A percentile compares a stretch with the other conserved stretches of the same genome.
Conservation (phyloP, 2,113 vertebrate species). For the Turnix velox region DNA sequence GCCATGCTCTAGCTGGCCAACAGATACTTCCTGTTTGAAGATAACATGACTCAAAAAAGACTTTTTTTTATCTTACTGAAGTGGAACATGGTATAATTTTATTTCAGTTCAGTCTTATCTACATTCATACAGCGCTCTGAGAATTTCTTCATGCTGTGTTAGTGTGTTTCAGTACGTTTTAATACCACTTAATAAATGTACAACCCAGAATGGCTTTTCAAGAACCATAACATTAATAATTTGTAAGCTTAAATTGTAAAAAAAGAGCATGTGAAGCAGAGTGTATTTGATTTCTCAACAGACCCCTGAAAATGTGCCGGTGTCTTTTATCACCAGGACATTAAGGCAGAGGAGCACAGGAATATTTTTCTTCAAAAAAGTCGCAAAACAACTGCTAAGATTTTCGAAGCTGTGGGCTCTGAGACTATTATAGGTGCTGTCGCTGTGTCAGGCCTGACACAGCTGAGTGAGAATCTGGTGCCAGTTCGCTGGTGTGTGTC, state of each 20-base stretch:
- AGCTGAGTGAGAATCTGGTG: not conserved
- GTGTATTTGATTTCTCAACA: not conserved
- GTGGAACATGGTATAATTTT: constrained; percentile 26
- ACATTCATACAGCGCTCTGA: not conserved
- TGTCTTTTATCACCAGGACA: not conserved
- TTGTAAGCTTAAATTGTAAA: not conserved
- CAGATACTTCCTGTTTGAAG: not conserved
- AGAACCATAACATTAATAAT: constrained; percentile 10
- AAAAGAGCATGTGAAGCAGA: not conserved
- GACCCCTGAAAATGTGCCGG: not conserved
- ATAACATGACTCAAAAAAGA: not conserved
- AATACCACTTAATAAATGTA: constrained; percentile 10
- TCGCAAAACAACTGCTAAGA: not conserved
- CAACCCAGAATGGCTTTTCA: constrained; percentile 19
- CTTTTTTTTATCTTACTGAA: not conserved
- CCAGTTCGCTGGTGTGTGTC: not conserved
- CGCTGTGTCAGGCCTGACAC: not conserved
- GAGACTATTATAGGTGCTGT: not conserved
- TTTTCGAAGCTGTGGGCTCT: not conserved
- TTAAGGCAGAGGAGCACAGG: not conserved
- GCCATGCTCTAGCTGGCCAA: not conserved
- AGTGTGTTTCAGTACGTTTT: constrained; percentile 26
- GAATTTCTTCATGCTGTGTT: constrained; percentile 35
- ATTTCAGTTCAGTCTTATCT: constrained; percentile 36
- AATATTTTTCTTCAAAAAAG: not conserved